phyloP scores from a whole-genome alignment of 2,797 vertebrate species.

The Ptychobarbus kaznakovi region DNA sequence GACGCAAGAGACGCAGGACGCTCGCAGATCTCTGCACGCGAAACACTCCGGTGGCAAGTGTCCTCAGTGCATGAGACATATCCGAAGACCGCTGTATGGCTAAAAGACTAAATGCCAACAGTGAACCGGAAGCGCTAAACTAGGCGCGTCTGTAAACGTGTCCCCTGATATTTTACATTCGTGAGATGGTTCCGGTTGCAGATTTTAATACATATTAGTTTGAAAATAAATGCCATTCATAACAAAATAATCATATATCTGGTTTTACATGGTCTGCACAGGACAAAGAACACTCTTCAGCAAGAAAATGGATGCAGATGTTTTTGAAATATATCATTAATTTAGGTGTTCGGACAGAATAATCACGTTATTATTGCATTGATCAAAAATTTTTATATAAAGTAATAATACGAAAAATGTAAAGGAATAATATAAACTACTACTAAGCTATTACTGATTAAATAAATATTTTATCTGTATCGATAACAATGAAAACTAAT shows the following conservation, averaged over 20 bases:
- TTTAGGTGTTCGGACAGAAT: background rate
- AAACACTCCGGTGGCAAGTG: conserved; percentile 52
- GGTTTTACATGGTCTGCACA: background rate
- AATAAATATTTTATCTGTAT: background rate
- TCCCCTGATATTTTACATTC: background rate
- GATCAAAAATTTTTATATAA: background rate
- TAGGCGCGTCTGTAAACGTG: background rate
- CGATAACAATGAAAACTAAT: background rate
- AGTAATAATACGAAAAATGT: background rate
- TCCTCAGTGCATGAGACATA: conserved; percentile 74
- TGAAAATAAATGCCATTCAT: background rate
- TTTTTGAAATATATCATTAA: background rate
- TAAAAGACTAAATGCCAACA: background rate
- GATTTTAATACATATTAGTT: background rate
- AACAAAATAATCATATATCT: background rate
- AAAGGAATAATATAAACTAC: background rate
- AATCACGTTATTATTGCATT: background rate
- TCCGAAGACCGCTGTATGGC: conserved; percentile 48
- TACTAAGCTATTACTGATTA: background rate
- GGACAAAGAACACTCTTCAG: background rate
- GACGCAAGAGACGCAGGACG: background rate
- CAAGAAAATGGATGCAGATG: background rate
- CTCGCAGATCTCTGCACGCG: conserved; percentile 40
- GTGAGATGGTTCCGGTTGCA: background rate
- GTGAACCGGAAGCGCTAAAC: background rate